These are phyloP conservation scores for Notechis scutatus DNA, from an alignment of 2,113 vertebrate species.

Conservation along the genomic window DNA sequence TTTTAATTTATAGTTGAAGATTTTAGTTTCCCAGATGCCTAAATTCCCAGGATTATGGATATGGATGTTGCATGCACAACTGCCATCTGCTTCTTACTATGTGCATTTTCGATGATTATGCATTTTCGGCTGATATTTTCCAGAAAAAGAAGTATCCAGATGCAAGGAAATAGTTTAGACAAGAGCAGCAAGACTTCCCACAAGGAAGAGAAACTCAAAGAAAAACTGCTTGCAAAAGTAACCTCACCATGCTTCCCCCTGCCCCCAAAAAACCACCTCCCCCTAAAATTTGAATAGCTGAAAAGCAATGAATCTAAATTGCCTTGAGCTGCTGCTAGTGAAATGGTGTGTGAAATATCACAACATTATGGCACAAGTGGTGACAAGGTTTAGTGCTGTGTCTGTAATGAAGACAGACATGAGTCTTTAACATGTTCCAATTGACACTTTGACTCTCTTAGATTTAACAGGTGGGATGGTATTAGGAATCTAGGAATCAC, in stretches of 20 bases:
- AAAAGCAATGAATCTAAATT: slow-evolving; percentile 14
- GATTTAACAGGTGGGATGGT: not conserved
- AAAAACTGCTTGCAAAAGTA: not conserved
- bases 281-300: not conserved
- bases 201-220: not conserved
- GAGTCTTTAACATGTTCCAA: slow-evolving; percentile 10
- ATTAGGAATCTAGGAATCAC: not conserved
- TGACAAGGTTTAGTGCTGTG: slow-evolving; percentile 35
- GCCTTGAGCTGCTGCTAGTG: slow-evolving; percentile 36
- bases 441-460: slow-evolving; percentile 26
- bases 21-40: not conserved
- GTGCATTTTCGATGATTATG: accelerated
- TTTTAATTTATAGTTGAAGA: accelerated
- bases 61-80: not conserved
- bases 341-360: slow-evolving; percentile 32
- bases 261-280: not conserved
- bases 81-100: not conserved
- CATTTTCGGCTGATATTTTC: not conserved
- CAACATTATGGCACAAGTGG: not conserved
- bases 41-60: accelerated
- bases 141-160: not conserved
- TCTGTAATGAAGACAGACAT: slow-evolving; percentile 12
- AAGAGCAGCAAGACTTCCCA: not conserved
- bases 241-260: not conserved
- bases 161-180: not conserved